Evolutionary conservation across 2,888 invertebrate species (phyloP).

Genomic region (Bhutanitis thaidina): DNA sequence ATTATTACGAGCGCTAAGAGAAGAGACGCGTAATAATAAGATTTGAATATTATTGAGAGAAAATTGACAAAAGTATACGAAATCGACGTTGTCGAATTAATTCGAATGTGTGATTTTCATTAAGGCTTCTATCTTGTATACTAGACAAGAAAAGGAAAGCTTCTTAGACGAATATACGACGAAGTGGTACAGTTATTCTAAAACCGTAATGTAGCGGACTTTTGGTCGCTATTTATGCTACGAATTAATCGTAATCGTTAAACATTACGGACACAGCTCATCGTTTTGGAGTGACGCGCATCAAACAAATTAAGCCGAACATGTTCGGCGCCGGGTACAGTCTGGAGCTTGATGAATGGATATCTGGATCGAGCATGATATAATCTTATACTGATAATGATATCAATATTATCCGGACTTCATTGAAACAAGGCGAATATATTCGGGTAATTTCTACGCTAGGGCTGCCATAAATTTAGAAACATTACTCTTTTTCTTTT

Average conservation of each 20-base stretch:
- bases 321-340: background rate
- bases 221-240: constrained; percentile 24
- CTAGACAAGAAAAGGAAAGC: background rate
- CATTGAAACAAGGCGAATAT: too few species aligned
- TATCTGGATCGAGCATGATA: background rate
- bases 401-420: too few species aligned
- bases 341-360: background rate
- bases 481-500: too few species aligned
- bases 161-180: background rate
- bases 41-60: constrained; percentile 2
- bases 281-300: constrained; percentile 46
- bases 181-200: constrained; percentile 37
- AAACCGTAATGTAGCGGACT: constrained; percentile 37
- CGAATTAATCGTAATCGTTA: too few species aligned
- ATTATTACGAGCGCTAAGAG: constrained; percentile 17
- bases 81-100: background rate
- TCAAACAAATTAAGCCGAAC: constrained; percentile 30
- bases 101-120: constrained; percentile 11
- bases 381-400: too few species aligned
- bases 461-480: too few species aligned
- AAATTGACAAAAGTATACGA: background rate
- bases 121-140: background rate
- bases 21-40: background rate
- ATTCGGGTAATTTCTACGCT: too few species aligned
- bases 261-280: background rate